Evolutionary conservation across 1,140 invertebrate species (phyloP).

Genomic region (Aphelenchoides fujianensis): DNA sequence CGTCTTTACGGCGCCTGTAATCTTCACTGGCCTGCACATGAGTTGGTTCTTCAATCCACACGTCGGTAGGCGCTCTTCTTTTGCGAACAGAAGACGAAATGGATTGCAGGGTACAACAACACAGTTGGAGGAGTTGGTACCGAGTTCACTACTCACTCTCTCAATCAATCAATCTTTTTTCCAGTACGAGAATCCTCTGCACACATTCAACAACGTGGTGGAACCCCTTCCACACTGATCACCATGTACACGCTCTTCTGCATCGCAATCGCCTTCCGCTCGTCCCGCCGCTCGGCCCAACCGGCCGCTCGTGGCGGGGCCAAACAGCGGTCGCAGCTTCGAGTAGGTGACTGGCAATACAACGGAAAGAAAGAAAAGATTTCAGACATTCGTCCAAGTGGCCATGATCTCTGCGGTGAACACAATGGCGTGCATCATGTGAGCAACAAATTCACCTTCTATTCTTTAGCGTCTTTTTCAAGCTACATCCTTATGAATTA

Average conservation of each 20-base stretch:
- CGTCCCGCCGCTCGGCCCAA: neutral
- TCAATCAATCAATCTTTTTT: slow-evolving; percentile 20
- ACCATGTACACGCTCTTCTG: neutral
- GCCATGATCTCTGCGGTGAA: neutral
- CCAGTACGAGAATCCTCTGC: slow-evolving; percentile 31
- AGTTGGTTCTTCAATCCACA: slow-evolving; percentile 54
- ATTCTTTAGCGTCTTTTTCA: neutral
- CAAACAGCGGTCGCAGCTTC: neutral
- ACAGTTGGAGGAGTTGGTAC: neutral
- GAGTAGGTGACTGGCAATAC: too few relatives aligned
- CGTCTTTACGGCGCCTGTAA: slow-evolving; percentile 43
- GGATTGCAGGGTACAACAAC: slow-evolving; percentile 19
- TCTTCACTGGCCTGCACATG: slow-evolving; percentile 34
- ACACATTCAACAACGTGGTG: slow-evolving; percentile 11
- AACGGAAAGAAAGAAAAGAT: neutral
- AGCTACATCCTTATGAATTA: neutral
- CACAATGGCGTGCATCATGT: neutral
- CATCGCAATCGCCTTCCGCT: neutral
- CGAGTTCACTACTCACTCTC: neutral
- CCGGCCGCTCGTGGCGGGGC: neutral
- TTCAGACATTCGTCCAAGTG: slow-evolving; percentile 4
- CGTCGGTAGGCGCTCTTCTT: slow-evolving; percentile 41
- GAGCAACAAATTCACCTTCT: too few relatives aligned
- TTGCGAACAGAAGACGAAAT: slow-evolving; percentile 23
- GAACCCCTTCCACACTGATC: neutral